Evolutionary conservation across 2,113 vertebrate genomes (phyloP).

Genomic region (Gorsachius goisagi): DNA sequence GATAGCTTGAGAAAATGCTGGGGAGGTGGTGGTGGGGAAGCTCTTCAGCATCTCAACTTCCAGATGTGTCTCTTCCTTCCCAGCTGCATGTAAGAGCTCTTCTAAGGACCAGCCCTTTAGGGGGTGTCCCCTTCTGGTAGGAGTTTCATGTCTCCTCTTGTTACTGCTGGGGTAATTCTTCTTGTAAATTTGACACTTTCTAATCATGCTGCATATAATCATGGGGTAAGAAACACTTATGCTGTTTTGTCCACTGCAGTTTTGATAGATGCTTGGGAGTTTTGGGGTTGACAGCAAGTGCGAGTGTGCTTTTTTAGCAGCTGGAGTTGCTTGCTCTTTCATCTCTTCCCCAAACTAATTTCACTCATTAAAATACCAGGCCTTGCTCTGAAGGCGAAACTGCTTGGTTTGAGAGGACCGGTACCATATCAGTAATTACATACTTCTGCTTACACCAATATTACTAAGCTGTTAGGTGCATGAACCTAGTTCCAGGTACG

Average conservation of each 20-base stretch:
- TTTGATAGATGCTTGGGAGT: background rate
- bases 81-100: accelerated
- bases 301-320: background rate
- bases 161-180: background rate
- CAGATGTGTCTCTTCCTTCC: background rate
- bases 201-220: background rate
- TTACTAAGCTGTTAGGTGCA: background rate
- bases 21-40: background rate
- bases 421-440: background rate
- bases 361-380: background rate
- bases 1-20: background rate
- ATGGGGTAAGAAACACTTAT: background rate
- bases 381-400: background rate
- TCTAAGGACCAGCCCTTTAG: background rate
- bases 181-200: background rate
- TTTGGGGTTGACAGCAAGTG: background rate
- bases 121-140: background rate
- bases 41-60: background rate
- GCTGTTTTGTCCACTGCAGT: background rate
- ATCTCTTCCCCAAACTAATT: background rate
- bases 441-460: background rate
- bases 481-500: background rate
- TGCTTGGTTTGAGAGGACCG: background rate
- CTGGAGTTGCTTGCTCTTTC: background rate
- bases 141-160: background rate